These are phyloP conservation scores for Aplysia californica DNA, from an alignment of 1,140 invertebrate species.

Conservation along the genomic window DNA sequence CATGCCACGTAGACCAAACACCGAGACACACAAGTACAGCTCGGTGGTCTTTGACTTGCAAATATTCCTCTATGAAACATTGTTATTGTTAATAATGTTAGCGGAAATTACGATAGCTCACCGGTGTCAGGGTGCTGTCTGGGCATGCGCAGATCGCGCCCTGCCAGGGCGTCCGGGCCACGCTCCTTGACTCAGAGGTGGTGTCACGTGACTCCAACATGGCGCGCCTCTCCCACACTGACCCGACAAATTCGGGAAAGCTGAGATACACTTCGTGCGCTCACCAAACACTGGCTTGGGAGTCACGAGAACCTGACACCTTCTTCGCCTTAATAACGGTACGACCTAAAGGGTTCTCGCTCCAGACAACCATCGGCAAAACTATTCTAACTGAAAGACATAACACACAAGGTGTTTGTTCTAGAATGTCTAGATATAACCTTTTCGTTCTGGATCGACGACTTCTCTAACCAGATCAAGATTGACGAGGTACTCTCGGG, in stretches of 20 bases:
- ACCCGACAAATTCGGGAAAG: constrained; percentile 14
- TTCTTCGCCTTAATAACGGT: neutral
- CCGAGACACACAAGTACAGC: too few species aligned
- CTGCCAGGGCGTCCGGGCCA: neutral
- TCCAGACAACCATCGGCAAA: too few species aligned
- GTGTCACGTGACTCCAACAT: constrained; percentile 10
- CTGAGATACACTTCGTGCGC: constrained; percentile 12
- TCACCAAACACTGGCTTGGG: neutral
- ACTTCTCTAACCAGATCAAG: too few species aligned
- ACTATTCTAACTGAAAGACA: too few species aligned
- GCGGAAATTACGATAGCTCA: constrained; percentile 5
- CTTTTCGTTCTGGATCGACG: too few species aligned
- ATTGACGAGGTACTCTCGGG: too few species aligned
- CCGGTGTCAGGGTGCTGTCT: constrained; percentile 7
- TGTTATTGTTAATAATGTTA: constrained; percentile 18
- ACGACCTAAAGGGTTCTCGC: neutral
- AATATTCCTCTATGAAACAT: constrained; percentile 12
- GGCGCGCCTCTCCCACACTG: constrained; percentile 5
- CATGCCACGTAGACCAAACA: too few species aligned
- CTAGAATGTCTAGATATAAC: too few species aligned
- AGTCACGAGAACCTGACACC: neutral
- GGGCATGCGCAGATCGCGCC: constrained; percentile 1
- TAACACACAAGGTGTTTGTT: too few species aligned
- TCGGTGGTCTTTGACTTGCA: constrained; percentile 15
- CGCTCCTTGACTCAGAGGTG: constrained; percentile 8